These are phyloP conservation scores for Julus scandinavius DNA, from an alignment of 2,888 invertebrate species.

Conservation along the genomic window DNA sequence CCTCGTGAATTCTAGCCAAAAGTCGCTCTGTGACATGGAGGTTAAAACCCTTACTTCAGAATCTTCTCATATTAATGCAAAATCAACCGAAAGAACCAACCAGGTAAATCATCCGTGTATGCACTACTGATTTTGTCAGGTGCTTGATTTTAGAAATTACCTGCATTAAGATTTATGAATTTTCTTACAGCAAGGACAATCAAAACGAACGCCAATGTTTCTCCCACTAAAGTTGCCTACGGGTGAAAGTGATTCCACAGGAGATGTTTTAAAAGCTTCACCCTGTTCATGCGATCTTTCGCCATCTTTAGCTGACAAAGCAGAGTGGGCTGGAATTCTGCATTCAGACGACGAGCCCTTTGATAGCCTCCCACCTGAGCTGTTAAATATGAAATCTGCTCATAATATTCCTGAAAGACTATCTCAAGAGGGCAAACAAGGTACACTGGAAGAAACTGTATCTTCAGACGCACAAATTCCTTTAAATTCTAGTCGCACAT, in stretches of 20 bases:
- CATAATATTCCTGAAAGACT: not conserved
- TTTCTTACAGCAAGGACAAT: not conserved
- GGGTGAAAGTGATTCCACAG: not conserved
- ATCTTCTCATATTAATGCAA: not conserved
- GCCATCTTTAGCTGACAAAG: not conserved
- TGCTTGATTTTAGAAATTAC: too few relatives aligned
- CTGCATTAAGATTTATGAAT: not conserved
- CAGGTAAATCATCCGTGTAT: not conserved
- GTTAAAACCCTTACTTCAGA: not conserved
- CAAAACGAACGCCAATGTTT: not conserved
- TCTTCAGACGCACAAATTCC: constrained; percentile 40
- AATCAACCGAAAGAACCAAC: not conserved
- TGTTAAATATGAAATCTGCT: not conserved
- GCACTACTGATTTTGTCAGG: not conserved
- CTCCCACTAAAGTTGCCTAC: not conserved
- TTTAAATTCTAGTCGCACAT: not conserved
- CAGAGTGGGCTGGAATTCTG: not conserved
- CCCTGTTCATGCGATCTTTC: constrained; percentile 13
- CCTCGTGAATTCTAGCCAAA: not conserved
- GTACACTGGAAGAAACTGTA: not conserved
- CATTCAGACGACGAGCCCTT: constrained; percentile 22
- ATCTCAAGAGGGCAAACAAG: not conserved
- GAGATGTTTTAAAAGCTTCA: constrained; percentile 11
- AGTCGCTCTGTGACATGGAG: not conserved
- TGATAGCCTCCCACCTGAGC: not conserved